Evolutionary conservation across 2,113 vertebrate species (phyloP), one percentile per base, ranked within the genome.

Genomic region (Labrus mixtus): DNA sequence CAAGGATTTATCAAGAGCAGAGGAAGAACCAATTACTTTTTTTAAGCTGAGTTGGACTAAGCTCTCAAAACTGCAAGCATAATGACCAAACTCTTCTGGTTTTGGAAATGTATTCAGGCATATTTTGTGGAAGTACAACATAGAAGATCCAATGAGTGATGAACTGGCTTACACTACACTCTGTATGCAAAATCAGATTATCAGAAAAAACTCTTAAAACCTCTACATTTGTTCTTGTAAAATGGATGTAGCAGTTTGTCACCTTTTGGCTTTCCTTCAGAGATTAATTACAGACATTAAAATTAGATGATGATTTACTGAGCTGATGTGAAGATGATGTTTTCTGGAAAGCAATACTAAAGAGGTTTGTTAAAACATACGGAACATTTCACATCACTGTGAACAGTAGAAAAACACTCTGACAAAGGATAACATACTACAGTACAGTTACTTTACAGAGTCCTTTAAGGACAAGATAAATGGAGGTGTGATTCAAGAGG

Each of bases 351-450:
- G 16, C 13, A 46, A 46, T 15, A 17, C 45, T 46, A 16, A 46
- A 46, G 45, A 39, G 10, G 10, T 50, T 5, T 50, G 4, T 50
- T 6, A 19, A n/a, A 8, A 8, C 3, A 6, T n/a, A n/a, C n/a
- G n/a, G n/a, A 68, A 45, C 29, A 76, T 64, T 15, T 65, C 25
- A 39, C 66, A 57, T 58, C 36, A 46, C 45, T 16, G n/a, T 58
- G 20, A 46, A 25, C 25, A 25, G 25, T 25, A 56, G 41, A 16
- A 68, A 45, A 58, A 73, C 25, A 33, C 5, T 5, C 11, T 36
- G 65, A 70, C 15, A 53, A 72, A 39, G 66, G 61, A 9, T 13
- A 7, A 1, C 19, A 50, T 9, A 48, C 13, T 45, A n/a, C 29
- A n/a, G 41, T 1, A 46, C 10, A 3, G 15, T 16, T 46, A 16